A percentile compares a stretch with the other conserved stretches of the same genome.
Conservation (phyloP, 2,113 vertebrate species). For the Dromiciops gliroides region DNA sequence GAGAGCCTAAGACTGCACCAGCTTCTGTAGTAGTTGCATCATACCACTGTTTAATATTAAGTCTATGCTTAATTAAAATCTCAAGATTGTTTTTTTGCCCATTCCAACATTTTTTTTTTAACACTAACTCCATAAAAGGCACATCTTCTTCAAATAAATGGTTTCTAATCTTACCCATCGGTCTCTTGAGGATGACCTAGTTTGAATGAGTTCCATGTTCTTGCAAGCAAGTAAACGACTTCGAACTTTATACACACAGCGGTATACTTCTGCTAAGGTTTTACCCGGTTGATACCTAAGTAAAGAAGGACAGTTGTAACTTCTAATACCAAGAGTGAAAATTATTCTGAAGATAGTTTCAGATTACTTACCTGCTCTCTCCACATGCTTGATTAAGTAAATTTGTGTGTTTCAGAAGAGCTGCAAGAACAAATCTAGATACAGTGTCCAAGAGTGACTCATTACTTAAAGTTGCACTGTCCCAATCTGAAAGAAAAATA, state of each 20-base stretch:
- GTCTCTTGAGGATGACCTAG: constrained; percentile 92
- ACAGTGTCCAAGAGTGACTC: constrained; percentile 95
- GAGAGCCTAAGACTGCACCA: neutral
- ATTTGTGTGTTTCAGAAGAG: constrained; percentile 96
- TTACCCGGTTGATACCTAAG: constrained; percentile 96
- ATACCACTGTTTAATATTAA: constrained; percentile 11
- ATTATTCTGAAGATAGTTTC: constrained; percentile 62
- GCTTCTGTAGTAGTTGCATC: constrained; percentile 14
- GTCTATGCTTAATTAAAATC: constrained; percentile 29
- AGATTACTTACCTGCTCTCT: constrained; percentile 91
- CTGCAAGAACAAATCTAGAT: constrained; percentile 95
- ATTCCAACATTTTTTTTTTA: constrained; percentile 45
- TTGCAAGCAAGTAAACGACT: constrained; percentile 97
- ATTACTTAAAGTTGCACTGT: constrained; percentile 94
- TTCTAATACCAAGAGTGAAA: constrained; percentile 68
- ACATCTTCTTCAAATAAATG: constrained; percentile 41
- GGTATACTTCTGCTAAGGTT: constrained; percentile 93
- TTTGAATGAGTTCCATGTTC: constrained; percentile 96
- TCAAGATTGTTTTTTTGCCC: constrained; percentile 14
- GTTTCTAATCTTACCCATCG: constrained; percentile 90
- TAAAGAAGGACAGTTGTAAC: constrained; percentile 58
- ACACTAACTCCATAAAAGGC: constrained; percentile 10
- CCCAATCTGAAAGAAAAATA: constrained; percentile 92
- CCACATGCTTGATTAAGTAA: constrained; percentile 92
- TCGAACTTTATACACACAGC: constrained; percentile 96